These are phyloP conservation scores for Psittacula cyanocephala DNA, from an alignment of 2,113 vertebrate species.

Conservation along the genomic window DNA sequence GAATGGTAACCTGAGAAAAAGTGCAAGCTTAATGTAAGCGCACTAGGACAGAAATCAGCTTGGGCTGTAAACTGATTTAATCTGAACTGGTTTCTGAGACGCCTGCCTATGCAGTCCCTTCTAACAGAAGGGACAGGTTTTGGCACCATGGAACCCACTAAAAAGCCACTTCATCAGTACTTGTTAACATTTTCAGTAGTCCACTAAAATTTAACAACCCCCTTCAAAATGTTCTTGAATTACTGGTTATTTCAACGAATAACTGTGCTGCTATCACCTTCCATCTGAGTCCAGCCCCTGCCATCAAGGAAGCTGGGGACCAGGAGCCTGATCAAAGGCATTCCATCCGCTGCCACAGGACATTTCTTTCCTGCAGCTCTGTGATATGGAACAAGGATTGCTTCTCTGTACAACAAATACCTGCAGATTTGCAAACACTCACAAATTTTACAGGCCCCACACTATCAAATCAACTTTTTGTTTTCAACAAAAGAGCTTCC, in stretches of 20 bases:
- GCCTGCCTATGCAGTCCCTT: neutral
- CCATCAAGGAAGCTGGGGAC: accelerated
- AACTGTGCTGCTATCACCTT: slow-evolving; percentile 55
- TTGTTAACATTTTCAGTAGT: neutral
- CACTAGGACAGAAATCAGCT: neutral
- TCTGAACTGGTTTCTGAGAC: neutral
- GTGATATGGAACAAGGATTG: neutral
- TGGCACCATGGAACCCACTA: neutral
- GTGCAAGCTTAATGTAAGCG: neutral
- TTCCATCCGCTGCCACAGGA: neutral
- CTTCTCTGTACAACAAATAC: neutral
- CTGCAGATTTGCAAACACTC: neutral
- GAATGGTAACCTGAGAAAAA: neutral
- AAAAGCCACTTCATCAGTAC: neutral
- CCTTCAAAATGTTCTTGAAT: slow-evolving; percentile 20
- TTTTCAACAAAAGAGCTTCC: neutral
- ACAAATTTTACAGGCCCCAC: neutral
- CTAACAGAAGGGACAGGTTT: neutral
- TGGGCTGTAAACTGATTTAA: neutral
- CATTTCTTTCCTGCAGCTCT: neutral
- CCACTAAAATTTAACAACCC: slow-evolving; percentile 35
- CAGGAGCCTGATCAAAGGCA: neutral
- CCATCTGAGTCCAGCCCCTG: neutral
- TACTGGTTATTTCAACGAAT: slow-evolving; percentile 45
- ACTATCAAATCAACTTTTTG: neutral